Conservation (phyloP, 2,113 vertebrate genomes). For the Mirounga angustirostris region DNA sequence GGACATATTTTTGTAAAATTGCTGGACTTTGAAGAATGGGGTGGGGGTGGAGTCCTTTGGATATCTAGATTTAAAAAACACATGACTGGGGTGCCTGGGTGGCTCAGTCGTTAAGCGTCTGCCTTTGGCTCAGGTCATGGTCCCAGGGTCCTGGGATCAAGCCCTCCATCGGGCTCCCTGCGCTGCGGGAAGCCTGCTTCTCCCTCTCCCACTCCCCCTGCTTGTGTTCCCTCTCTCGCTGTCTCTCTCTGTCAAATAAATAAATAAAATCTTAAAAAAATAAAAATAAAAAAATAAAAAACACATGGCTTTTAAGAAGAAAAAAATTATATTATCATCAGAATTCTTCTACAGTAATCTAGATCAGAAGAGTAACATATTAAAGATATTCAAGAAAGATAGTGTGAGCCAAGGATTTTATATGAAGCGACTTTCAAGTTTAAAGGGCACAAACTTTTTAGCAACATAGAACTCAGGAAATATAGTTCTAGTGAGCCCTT, state of each 20-base stretch:
- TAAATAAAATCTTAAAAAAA: no score
- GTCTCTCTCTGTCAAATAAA: no score
- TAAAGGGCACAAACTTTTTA: background rate
- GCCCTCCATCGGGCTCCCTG: no score
- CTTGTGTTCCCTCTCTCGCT: no score
- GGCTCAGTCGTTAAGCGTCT: no score
- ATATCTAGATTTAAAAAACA: background rate
- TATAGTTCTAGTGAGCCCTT: background rate
- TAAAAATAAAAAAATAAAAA: no score
- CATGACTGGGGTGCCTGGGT: background rate
- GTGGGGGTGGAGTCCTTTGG: background rate
- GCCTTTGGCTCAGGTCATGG: no score
- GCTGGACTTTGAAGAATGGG: background rate
- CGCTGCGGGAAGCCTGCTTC: no score
- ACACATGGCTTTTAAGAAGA: background rate
- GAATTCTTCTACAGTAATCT: background rate
- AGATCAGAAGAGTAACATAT: background rate
- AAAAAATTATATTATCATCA: background rate
- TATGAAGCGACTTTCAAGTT: background rate
- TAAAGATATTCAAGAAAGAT: constrained; percentile 36
- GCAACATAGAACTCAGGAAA: background rate
- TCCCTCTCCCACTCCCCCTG: no score
- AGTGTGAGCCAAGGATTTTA: background rate
- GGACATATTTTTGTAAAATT: background rate
- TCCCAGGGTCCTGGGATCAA: no score